A percentile compares a stretch with the other conserved stretches of the same genome.
Evolutionary conservation across 2,888 invertebrate species (phyloP).

Genomic region (Creontiades dilutus): DNA sequence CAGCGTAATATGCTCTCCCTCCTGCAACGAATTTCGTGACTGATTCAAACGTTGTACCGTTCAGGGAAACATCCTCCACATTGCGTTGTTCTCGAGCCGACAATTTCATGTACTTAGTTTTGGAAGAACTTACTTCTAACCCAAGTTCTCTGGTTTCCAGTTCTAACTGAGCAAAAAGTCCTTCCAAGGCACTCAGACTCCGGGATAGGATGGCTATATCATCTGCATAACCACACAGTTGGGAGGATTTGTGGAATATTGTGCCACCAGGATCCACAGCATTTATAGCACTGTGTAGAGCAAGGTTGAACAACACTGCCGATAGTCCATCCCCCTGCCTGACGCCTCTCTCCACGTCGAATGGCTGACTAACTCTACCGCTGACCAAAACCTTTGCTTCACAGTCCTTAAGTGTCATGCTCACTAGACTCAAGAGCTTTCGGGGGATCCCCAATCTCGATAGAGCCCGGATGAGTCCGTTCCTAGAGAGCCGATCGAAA

Average conservation of each 20-base stretch:
- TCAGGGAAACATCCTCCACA: neutral
- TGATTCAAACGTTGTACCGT: neutral
- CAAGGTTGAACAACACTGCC: slow-evolving; percentile 41
- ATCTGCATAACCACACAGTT: slow-evolving; percentile 38
- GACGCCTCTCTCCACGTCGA: neutral
- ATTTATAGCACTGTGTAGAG: slow-evolving; percentile 15
- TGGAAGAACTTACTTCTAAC: neutral
- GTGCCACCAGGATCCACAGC: slow-evolving; percentile 11
- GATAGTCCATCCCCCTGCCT: slow-evolving; percentile 31
- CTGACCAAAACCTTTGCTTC: neutral
- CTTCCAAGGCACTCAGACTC: neutral
- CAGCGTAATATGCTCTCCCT: too few relatives aligned
- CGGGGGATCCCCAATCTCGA: slow-evolving; percentile 18
- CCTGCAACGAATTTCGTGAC: neutral
- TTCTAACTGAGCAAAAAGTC: neutral
- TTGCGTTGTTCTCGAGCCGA: neutral
- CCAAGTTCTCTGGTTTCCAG: neutral
- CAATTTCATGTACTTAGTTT: neutral
- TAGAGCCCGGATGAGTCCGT: slow-evolving; percentile 15
- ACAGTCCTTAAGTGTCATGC: slow-evolving; percentile 40
- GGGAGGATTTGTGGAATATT: slow-evolving; percentile 6
- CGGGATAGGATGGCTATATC: neutral
- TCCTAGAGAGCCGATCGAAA: slow-evolving; percentile 50
- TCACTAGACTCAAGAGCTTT: slow-evolving; percentile 24
- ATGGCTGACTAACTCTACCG: neutral